These are phyloP conservation scores for Esperia sulphurella DNA, from an alignment of 2,888 invertebrate species.

Conservation along the genomic window DNA sequence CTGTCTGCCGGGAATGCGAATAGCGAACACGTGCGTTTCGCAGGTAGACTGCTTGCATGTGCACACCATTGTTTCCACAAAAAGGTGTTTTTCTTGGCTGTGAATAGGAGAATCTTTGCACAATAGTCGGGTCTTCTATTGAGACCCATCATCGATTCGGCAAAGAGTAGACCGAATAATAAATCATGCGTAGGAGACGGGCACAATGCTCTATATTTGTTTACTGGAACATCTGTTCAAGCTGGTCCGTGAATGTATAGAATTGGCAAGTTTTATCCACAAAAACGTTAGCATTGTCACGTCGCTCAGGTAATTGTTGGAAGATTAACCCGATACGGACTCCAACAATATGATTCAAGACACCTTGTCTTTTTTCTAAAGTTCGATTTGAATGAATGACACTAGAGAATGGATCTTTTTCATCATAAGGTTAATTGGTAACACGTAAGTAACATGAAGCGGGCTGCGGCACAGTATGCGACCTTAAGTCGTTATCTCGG, in stretches of 20 bases:
- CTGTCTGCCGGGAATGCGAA: conserved; percentile 54
- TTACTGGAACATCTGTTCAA: conserved; percentile 70
- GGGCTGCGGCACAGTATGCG: conserved; percentile 55
- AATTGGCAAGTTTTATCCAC: conserved; percentile 53
- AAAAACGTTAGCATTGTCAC: conserved; percentile 60
- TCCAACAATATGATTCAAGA: conserved; percentile 54
- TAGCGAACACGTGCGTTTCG: conserved; percentile 71
- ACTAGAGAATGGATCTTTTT: conserved; percentile 26
- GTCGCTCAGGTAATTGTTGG: conserved; percentile 57
- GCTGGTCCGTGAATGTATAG: conserved; percentile 31
- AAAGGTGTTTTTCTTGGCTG: conserved; percentile 60
- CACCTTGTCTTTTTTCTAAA: conserved; percentile 61
- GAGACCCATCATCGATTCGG: conserved; percentile 60
- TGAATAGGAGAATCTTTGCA: conserved; percentile 66
- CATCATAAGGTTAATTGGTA: conserved; percentile 22
- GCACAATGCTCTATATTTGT: conserved; percentile 60
- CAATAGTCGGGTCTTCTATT: conserved; percentile 58
- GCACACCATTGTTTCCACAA: conserved; percentile 61
- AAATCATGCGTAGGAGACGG: conserved; percentile 71
- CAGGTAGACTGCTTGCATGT: conserved; percentile 71
- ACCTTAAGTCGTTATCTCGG: conserved; percentile 67
- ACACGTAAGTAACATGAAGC: conserved; percentile 24
- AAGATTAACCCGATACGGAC: conserved; percentile 73
- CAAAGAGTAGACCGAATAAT: conserved; percentile 49
- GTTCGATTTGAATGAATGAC: conserved; percentile 32